Evolutionary conservation across 2,888 invertebrate genomes (phyloP).

Genomic region (Tetragnatha montana): DNA sequence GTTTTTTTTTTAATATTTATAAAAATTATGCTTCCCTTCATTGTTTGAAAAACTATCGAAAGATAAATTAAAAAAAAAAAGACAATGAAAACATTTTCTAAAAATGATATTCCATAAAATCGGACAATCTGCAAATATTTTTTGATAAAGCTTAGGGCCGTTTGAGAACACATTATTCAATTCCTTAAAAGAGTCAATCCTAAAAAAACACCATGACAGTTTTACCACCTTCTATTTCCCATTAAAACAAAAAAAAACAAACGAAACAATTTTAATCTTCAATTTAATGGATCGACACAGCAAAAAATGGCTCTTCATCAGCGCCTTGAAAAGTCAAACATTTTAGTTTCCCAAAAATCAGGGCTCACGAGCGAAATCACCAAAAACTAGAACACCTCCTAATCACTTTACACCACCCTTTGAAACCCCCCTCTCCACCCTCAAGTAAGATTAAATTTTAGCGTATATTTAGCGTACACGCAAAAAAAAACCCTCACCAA

Average conservation of each 20-base stretch:
- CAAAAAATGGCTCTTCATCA: not conserved
- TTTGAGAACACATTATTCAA: too few relatives aligned
- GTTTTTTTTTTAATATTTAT: too few relatives aligned
- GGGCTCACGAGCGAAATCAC: constrained; percentile 16
- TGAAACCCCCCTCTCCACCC: constrained; percentile 4
- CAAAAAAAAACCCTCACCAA: constrained; percentile 42
- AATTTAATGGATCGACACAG: not conserved
- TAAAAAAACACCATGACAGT: too few relatives aligned
- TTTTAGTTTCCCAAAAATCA: constrained; percentile 25
- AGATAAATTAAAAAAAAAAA: too few relatives aligned
- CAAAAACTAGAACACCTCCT: constrained; percentile 16
- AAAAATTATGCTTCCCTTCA: too few relatives aligned
- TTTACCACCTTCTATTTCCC: not conserved
- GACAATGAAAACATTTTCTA: too few relatives aligned
- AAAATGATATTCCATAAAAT: too few relatives aligned
- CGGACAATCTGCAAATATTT: too few relatives aligned
- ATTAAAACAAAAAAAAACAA: constrained; percentile 20
- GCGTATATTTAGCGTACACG: not conserved
- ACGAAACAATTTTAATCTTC: constrained; percentile 3
- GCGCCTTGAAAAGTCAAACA: not conserved
- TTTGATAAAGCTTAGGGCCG: too few relatives aligned
- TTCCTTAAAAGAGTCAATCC: too few relatives aligned
- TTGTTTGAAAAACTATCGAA: too few relatives aligned
- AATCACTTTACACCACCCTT: constrained; percentile 40
- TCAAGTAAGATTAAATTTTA: constrained; percentile 53